Evolutionary conservation across 2,888 invertebrate species (phyloP).

Genomic region (Drepana falcataria): DNA sequence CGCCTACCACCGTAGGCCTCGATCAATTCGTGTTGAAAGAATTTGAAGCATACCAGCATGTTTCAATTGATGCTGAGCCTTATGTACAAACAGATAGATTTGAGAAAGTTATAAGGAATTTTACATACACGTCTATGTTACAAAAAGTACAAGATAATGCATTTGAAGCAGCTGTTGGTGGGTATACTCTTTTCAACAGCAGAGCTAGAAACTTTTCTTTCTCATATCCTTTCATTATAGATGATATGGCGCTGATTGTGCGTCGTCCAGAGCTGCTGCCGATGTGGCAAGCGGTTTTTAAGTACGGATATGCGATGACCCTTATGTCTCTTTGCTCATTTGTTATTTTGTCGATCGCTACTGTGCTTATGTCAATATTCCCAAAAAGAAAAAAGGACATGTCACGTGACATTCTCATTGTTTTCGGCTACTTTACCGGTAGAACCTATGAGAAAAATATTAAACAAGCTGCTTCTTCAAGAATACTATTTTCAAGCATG

Average conservation of each 20-base stretch:
- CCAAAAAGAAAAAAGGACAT: slow-evolving; percentile 13
- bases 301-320: neutral
- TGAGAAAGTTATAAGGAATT: slow-evolving; percentile 22
- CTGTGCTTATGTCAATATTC: slow-evolving; percentile 23
- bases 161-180: slow-evolving; percentile 32
- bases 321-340: slow-evolving; percentile 3
- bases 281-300: neutral
- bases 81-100: slow-evolving; percentile 21
- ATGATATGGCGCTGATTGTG: neutral
- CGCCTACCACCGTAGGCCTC: slow-evolving; percentile 9
- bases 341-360: slow-evolving; percentile 18
- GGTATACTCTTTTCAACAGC: slow-evolving; percentile 13
- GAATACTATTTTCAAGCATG: slow-evolving; percentile 22
- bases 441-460: slow-evolving; percentile 16
- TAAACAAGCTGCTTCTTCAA: slow-evolving; percentile 17
- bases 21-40: slow-evolving; percentile 26
- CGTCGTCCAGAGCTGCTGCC: neutral
- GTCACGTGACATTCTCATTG: slow-evolving; percentile 20
- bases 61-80: slow-evolving; percentile 21
- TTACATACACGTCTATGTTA: slow-evolving; percentile 17
- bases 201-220: slow-evolving; percentile 11
- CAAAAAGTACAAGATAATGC: slow-evolving; percentile 18
- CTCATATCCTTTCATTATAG: neutral
- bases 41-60: slow-evolving; percentile 18
- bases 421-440: slow-evolving; percentile 35